Percentiles rank a stretch among this genome's conserved stretches.
These are phyloP conservation scores for Hippoglossus stenolepis DNA, from an alignment of 2,113 vertebrate species.

Conservation along the genomic window DNA sequence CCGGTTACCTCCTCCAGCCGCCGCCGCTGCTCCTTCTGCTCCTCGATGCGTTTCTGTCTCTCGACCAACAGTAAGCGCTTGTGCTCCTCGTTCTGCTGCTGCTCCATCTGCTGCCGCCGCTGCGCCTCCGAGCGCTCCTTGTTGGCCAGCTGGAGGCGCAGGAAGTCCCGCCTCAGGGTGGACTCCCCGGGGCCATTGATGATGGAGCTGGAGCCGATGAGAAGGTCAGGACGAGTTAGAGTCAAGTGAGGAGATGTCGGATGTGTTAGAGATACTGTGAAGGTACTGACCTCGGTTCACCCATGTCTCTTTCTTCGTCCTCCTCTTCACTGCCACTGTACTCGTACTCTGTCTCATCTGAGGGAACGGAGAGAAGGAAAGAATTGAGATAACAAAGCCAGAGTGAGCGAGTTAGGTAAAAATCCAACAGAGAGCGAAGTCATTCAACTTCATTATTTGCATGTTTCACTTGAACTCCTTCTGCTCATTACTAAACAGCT, in stretches of 20 bases:
- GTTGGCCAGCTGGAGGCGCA: slow-evolving; percentile 94
- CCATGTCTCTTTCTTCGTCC: slow-evolving; percentile 92
- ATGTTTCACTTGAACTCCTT: slow-evolving; percentile 45
- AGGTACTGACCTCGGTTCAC: slow-evolving; percentile 90
- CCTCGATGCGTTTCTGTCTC: slow-evolving; percentile 97
- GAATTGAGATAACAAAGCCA: slow-evolving; percentile 8
- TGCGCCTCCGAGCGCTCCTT: slow-evolving; percentile 94
- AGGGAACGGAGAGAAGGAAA: not conserved
- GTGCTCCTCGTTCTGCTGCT: slow-evolving; percentile 98
- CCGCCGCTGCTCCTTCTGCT: slow-evolving; percentile 96
- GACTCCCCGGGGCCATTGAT: slow-evolving; percentile 96
- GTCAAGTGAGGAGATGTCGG: not conserved
- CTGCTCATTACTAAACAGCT: slow-evolving; percentile 36
- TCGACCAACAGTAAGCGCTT: slow-evolving; percentile 94
- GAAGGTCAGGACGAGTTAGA: not conserved
- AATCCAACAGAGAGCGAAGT: slow-evolving; percentile 33
- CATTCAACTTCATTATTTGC: slow-evolving; percentile 10
- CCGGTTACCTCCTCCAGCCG: slow-evolving; percentile 91
- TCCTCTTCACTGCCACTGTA: slow-evolving; percentile 99
- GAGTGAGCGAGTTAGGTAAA: slow-evolving; percentile 3
- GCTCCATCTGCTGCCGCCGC: slow-evolving; percentile 93
- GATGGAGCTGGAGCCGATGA: slow-evolving; percentile 85
- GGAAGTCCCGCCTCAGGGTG: slow-evolving; percentile 92
- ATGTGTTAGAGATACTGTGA: not conserved
- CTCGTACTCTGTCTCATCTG: slow-evolving; percentile 98